Evolutionary conservation across 1,140 invertebrate species (phyloP).

Genomic region (Plodia interpunctella): DNA sequence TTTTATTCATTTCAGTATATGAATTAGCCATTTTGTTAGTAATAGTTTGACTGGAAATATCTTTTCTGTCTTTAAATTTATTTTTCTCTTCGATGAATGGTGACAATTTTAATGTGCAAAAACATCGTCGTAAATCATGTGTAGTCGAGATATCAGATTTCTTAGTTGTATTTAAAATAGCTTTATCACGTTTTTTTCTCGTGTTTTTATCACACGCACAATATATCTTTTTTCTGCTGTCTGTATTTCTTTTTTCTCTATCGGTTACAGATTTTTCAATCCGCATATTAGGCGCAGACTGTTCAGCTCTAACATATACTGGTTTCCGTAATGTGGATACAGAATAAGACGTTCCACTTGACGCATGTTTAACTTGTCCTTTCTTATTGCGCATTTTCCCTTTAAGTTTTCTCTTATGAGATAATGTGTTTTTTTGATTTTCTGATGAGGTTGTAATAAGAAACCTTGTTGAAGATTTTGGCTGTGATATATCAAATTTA

Average conservation of each 20-base stretch:
- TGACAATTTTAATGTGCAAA: background rate
- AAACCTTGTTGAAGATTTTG: background rate
- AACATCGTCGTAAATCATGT: slow-evolving; percentile 1
- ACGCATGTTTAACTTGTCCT: background rate
- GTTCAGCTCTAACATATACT: background rate
- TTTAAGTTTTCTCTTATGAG: background rate
- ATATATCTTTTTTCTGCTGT: background rate
- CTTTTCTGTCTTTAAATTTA: background rate
- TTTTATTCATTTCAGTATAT: background rate
- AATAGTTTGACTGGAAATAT: background rate
- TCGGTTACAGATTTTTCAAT: background rate
- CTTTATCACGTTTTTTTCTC: background rate
- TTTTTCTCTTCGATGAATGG: background rate
- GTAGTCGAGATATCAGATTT: background rate
- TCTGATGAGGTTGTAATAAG: background rate
- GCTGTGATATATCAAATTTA: background rate
- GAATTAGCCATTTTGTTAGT: background rate
- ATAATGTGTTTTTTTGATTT: background rate
- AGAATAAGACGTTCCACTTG: background rate
- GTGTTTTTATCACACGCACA: background rate
- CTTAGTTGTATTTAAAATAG: background rate
- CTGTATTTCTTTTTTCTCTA: background rate
- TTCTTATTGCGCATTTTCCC: background rate
- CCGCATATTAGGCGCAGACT: background rate
- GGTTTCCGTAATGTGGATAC: background rate